phyloP scores from a whole-genome alignment of 2,113 vertebrate genomes.

The Oncorhynchus kisutch region DNA sequence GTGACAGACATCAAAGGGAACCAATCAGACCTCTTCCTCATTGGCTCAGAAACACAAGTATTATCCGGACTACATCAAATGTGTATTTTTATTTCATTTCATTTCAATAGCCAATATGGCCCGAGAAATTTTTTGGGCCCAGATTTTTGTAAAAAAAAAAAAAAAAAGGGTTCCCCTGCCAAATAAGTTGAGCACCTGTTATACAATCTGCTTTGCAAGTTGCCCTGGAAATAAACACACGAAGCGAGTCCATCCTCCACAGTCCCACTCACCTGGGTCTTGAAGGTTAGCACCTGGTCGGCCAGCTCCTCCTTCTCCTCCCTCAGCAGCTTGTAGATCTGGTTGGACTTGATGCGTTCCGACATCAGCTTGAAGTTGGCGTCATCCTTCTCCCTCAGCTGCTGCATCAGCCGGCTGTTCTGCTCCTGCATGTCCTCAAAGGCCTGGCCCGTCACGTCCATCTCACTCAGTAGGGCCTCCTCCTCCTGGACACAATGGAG shows the following conservation, averaged over 20 bases:
- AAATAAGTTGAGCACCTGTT: no score
- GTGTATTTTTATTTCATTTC: no score
- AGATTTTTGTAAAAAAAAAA: no score
- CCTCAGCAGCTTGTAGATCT: constrained; percentile 91
- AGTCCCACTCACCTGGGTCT: constrained; percentile 81
- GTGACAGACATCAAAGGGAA: constrained; percentile 9
- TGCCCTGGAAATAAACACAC: not conserved
- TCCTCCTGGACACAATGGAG: constrained; percentile 77
- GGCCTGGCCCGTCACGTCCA: constrained; percentile 93
- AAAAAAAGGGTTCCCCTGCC: no score
- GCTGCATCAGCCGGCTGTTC: constrained; percentile 89
- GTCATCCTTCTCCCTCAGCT: constrained; percentile 90
- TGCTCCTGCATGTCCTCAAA: constrained; percentile 98
- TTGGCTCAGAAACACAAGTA: not conserved
- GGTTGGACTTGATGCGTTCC: constrained; percentile 92
- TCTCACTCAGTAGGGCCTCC: constrained; percentile 90
- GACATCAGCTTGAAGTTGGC: constrained; percentile 97
- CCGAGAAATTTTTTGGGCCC: no score
- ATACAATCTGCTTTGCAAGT: not conserved
- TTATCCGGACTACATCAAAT: not conserved
- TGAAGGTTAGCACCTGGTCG: constrained; percentile 88
- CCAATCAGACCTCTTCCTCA: not conserved
- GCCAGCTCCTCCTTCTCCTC: constrained; percentile 92
- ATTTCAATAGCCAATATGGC: no score
- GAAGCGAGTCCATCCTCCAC: not conserved